Evolutionary conservation across 2,888 invertebrate genomes (phyloP).

Genomic region (Erebia epiphron): DNA sequence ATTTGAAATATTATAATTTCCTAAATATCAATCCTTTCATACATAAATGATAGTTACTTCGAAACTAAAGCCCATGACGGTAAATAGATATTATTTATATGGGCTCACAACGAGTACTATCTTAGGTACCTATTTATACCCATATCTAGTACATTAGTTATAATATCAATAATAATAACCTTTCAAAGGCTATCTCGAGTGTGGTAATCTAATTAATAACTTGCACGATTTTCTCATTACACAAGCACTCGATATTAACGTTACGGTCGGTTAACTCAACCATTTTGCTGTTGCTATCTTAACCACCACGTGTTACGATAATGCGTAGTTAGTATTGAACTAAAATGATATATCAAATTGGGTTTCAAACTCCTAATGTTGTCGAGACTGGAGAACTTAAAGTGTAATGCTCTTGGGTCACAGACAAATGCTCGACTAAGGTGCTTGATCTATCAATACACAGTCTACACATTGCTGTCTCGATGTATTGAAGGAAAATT

Average conservation of each 20-base stretch:
- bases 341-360: slow-evolving; percentile 5
- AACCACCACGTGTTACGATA: slow-evolving; percentile 28
- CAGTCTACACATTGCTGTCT: not conserved
- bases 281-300: slow-evolving; percentile 30
- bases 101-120: not conserved
- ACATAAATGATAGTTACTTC: too few relatives aligned
- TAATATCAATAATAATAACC: slow-evolving; percentile 21
- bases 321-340: slow-evolving; percentile 13
- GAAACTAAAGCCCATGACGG: too few relatives aligned
- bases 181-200: slow-evolving; percentile 23
- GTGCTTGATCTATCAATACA: not conserved
- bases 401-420: not conserved
- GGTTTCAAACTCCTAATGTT: not conserved
- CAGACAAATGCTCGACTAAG: not conserved
- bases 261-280: slow-evolving; percentile 15
- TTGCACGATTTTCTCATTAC: slow-evolving; percentile 31
- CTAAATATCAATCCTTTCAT: too few relatives aligned
- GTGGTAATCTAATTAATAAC: slow-evolving; percentile 26
- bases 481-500: not conserved
- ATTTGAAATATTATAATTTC: too few relatives aligned
- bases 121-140: not conserved
- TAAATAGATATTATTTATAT: too few relatives aligned
- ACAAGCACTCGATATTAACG: slow-evolving; percentile 15
- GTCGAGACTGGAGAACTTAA: not conserved
- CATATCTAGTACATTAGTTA: too few relatives aligned